These are phyloP conservation scores for Gallirallus australis DNA, from an alignment of 2,797 vertebrate genomes.

Conservation along the genomic window DNA sequence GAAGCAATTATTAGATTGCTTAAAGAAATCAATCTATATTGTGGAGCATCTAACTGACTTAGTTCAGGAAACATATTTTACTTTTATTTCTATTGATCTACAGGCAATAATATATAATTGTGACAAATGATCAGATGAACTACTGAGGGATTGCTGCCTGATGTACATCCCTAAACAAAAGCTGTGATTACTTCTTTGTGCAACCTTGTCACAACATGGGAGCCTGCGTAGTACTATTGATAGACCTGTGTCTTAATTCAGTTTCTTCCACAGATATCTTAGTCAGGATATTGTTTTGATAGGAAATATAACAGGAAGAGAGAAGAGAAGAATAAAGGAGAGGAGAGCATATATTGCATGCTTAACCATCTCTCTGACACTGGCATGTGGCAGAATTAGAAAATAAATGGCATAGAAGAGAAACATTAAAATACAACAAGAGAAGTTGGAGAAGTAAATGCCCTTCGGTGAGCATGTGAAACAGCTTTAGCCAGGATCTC, in stretches of 20 bases:
- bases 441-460: neutral
- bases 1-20: slow-evolving; percentile 17
- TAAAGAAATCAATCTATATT: slow-evolving; percentile 32
- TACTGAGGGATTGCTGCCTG: neutral
- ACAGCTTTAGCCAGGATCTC: neutral
- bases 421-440: neutral
- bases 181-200: neutral
- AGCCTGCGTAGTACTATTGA: neutral
- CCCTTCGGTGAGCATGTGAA: neutral
- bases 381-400: neutral
- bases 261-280: neutral
- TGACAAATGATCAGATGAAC: neutral
- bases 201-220: neutral
- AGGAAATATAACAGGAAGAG: neutral
- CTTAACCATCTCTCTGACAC: neutral
- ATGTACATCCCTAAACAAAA: neutral
- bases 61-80: slow-evolving; percentile 4
- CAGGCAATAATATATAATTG: neutral
- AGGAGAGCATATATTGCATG: neutral
- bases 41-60: neutral
- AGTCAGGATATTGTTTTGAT: neutral
- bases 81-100: slow-evolving; percentile 17
- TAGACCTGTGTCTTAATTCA: slow-evolving; percentile 6
- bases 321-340: neutral
- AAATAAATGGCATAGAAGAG: neutral